phyloP scores from a whole-genome alignment of 1,140 invertebrate genomes.

The Saccostrea cuccullata region DNA sequence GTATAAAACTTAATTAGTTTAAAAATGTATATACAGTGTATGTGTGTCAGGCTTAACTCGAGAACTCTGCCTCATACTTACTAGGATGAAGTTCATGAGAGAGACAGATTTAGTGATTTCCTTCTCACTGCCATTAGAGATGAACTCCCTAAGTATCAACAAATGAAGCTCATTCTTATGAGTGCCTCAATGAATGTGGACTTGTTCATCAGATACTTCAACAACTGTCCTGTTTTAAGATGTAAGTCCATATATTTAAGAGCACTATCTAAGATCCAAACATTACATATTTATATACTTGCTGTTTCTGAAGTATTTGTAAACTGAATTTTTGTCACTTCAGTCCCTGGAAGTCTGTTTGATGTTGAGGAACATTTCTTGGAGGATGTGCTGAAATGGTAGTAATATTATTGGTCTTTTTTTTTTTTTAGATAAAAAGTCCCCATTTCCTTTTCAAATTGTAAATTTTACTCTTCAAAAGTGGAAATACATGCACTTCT shows the following conservation, averaged over 20 bases:
- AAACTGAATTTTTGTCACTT: constrained; percentile 79
- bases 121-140: constrained; percentile 91
- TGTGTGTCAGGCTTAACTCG: too few species aligned
- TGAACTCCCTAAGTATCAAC: constrained; percentile 84
- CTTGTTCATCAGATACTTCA: constrained; percentile 93
- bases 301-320: not conserved
- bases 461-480: too few species aligned
- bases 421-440: too few species aligned
- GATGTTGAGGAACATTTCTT: constrained; percentile 89
- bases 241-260: constrained; percentile 69
- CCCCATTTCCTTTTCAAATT: too few species aligned
- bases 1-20: too few species aligned
- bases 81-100: constrained; percentile 96
- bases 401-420: not conserved
- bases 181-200: constrained; percentile 91
- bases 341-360: constrained; percentile 90
- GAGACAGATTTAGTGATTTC: constrained; percentile 95
- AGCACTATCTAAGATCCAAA: not conserved
- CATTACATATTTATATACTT: too few species aligned
- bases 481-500: too few species aligned
- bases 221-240: constrained; percentile 87
- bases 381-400: constrained; percentile 87
- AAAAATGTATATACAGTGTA: too few species aligned
- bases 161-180: constrained; percentile 93
- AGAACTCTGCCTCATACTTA: not conserved